Evolutionary conservation across 2,797 vertebrate species (phyloP).

Genomic region (Acrocephalus scirpaceus): DNA sequence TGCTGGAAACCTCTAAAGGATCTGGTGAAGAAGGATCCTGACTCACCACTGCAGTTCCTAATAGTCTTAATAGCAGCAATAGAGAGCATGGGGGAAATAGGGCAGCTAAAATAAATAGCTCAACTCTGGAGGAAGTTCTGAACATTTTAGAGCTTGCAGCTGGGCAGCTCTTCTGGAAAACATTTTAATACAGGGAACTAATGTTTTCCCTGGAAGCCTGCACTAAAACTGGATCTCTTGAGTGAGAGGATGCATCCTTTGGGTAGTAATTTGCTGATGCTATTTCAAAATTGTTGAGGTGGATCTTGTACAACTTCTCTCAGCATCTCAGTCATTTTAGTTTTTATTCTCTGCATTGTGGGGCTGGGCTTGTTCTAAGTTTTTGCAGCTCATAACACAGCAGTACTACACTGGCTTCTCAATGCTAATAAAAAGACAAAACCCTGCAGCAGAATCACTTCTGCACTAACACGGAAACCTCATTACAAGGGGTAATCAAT

Average conservation of each 20-base stretch:
- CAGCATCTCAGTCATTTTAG: not conserved
- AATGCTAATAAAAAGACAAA: not conserved
- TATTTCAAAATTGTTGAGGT: conserved; percentile 9
- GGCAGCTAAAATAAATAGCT: not conserved
- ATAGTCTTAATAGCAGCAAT: not conserved
- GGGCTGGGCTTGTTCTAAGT: not conserved
- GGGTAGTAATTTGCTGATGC: not conserved
- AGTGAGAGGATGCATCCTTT: conserved; percentile 7
- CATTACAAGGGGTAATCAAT: not conserved
- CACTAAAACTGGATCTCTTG: not conserved
- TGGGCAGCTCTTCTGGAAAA: conserved; percentile 20
- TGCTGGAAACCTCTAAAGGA: not conserved
- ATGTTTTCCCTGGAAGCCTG: conserved; percentile 19
- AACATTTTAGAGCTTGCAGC: conserved; percentile 35
- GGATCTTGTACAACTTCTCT: not conserved
- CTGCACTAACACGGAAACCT: not conserved
- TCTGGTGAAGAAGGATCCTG: not conserved
- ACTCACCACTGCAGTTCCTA: not conserved
- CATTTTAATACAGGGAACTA: conserved; percentile 7
- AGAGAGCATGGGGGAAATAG: not conserved
- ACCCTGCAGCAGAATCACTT: not conserved
- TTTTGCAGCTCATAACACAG: not conserved
- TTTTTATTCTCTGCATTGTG: not conserved
- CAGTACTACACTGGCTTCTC: not conserved
- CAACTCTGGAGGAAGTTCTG: not conserved